Conservation (phyloP, 2,113 vertebrate genomes). For the Ameiurus melas region DNA sequence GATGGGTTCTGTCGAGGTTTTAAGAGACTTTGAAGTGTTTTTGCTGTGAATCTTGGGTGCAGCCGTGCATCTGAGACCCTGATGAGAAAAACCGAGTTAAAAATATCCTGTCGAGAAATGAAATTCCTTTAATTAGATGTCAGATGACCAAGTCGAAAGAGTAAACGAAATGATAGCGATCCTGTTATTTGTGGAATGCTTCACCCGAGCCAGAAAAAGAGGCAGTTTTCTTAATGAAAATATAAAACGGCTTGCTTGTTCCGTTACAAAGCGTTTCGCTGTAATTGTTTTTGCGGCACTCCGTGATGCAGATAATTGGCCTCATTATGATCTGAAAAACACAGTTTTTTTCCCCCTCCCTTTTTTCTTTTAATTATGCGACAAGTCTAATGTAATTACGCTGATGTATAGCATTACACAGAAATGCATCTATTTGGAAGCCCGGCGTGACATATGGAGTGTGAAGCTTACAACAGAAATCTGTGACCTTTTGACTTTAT, state of each 20-base stretch:
- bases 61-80: not conserved
- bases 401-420: slow-evolving; percentile 5
- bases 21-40: not conserved
- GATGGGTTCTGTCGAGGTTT: not conserved
- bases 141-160: not conserved
- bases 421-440: not conserved
- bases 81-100: not conserved
- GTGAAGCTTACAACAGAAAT: not conserved
- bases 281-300: slow-evolving; percentile 67
- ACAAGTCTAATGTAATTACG: slow-evolving; percentile 66
- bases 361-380: slow-evolving; percentile 66
- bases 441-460: not conserved
- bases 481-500: not conserved
- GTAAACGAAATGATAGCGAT: not conserved
- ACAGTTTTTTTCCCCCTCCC: slow-evolving; percentile 51
- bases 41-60: not conserved
- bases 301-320: slow-evolving; percentile 70
- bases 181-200: not conserved
- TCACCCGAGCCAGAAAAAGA: not conserved
- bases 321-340: slow-evolving; percentile 74
- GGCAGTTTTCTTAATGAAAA: slow-evolving; percentile 40
- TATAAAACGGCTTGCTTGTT: slow-evolving; percentile 37
- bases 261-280: slow-evolving; percentile 7
- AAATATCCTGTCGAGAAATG: not conserved
- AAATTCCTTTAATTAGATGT: not conserved